These are phyloP conservation scores for Chroicocephalus ridibundus DNA, from an alignment of 2,113 vertebrate genomes.

Conservation along the genomic window DNA sequence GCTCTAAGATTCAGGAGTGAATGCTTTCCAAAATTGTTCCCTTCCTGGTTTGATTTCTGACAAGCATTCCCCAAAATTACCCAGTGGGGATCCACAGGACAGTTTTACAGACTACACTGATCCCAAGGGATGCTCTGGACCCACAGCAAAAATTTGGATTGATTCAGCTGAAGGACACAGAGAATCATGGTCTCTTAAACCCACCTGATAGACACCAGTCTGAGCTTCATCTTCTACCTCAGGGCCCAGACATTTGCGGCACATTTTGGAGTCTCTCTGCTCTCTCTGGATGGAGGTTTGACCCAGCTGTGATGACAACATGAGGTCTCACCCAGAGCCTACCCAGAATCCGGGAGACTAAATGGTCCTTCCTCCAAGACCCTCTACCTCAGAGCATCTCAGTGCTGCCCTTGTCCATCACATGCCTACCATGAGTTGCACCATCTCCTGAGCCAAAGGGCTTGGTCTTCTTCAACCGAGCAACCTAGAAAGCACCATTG, in stretches of 20 bases:
- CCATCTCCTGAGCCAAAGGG: background rate
- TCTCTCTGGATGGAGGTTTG: background rate
- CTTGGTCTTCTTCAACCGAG: background rate
- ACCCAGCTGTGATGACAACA: background rate
- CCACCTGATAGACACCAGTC: background rate
- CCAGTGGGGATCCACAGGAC: background rate
- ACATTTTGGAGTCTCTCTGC: background rate
- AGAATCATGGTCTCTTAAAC: background rate
- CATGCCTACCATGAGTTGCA: rapidly evolving
- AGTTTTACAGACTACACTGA: background rate
- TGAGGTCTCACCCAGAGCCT: background rate
- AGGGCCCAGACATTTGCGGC: background rate
- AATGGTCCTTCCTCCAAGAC: background rate
- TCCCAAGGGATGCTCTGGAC: background rate
- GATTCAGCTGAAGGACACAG: background rate
- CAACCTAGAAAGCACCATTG: background rate
- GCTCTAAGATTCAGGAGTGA: background rate
- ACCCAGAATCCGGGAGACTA: background rate
- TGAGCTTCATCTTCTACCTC: background rate
- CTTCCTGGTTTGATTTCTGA: background rate
- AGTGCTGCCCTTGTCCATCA: background rate
- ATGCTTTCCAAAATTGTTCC: background rate
- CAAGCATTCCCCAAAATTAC: background rate
- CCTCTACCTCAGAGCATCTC: background rate
- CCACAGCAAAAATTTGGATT: background rate